Conservation (phyloP, 1,140 invertebrate genomes). For the Eupeodes corollae region DNA sequence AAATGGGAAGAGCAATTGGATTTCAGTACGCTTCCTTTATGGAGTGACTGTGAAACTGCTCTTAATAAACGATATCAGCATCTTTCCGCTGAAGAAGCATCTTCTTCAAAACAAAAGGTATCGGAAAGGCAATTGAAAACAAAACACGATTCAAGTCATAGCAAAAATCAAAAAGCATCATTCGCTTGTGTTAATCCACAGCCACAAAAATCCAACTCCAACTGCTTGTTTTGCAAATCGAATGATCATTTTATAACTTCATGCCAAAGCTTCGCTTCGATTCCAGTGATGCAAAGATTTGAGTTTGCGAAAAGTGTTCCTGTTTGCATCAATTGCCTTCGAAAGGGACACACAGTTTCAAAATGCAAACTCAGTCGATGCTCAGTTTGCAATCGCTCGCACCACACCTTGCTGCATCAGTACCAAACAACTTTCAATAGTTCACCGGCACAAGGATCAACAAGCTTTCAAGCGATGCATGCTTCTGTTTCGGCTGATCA, state of each 20-base stretch:
- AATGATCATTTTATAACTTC: neutral
- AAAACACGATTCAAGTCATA: neutral
- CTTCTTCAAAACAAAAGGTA: neutral
- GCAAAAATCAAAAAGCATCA: neutral
- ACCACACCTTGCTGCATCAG: neutral
- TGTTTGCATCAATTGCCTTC: conserved; percentile 3
- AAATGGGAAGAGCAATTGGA: conserved; percentile 6
- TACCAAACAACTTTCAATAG: neutral
- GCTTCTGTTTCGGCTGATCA: neutral
- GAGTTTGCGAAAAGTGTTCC: conserved; percentile 1
- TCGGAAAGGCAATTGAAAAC: neutral
- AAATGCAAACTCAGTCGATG: conserved; percentile 1
- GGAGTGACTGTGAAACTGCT: conserved; percentile 2
- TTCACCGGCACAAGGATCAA: neutral
- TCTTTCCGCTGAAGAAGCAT: conserved; percentile 5
- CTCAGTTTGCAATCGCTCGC: conserved; percentile 1
- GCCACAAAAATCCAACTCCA: neutral
- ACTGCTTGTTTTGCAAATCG: conserved; percentile 4
- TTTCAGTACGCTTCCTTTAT: conserved; percentile 2
- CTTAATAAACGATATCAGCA: conserved; percentile 6
- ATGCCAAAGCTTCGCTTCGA: neutral
- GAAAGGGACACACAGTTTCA: conserved; percentile 2
- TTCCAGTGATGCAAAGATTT: conserved; percentile 1
- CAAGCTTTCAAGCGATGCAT: neutral
- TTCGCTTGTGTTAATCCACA: neutral